phyloP scores from a whole-genome alignment of 2,888 invertebrate species.

The Ochropacha duplaris region DNA sequence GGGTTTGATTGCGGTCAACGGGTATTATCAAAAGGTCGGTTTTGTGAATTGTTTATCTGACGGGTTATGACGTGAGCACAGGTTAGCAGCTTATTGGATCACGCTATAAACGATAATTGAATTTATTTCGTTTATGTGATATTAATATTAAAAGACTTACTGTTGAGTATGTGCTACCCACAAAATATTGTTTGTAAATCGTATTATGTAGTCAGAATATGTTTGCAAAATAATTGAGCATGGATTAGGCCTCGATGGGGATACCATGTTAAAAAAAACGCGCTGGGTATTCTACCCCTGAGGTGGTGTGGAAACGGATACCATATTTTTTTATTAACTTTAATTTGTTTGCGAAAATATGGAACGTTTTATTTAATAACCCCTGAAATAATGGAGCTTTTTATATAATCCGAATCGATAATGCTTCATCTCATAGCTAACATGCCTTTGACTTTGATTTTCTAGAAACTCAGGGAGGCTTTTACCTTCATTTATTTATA shows the following conservation, averaged over 20 bases:
- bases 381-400: too few species aligned
- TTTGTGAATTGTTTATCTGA: not conserved
- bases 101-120: not conserved
- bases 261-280: conserved; percentile 1
- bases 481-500: too few species aligned
- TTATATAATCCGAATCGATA: too few species aligned
- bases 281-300: not conserved
- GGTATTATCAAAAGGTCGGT: not conserved
- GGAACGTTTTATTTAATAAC: too few species aligned
- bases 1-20: not conserved
- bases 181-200: not conserved
- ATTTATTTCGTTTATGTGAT: not conserved
- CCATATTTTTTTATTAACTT: not conserved
- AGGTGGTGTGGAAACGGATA: not conserved
- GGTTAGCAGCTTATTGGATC: not conserved
- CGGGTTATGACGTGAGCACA: not conserved
- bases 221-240: not conserved
- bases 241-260: conserved; percentile 1
- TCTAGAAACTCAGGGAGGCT: too few species aligned
- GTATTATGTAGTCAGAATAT: not conserved
- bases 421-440: too few species aligned
- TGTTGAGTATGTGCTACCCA: not conserved
- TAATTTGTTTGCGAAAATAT: too few species aligned
- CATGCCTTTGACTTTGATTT: too few species aligned
- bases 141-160: not conserved